These are phyloP conservation scores for Hylaeus anthracinus DNA, from an alignment of 1,140 invertebrate species.

Conservation along the genomic window DNA sequence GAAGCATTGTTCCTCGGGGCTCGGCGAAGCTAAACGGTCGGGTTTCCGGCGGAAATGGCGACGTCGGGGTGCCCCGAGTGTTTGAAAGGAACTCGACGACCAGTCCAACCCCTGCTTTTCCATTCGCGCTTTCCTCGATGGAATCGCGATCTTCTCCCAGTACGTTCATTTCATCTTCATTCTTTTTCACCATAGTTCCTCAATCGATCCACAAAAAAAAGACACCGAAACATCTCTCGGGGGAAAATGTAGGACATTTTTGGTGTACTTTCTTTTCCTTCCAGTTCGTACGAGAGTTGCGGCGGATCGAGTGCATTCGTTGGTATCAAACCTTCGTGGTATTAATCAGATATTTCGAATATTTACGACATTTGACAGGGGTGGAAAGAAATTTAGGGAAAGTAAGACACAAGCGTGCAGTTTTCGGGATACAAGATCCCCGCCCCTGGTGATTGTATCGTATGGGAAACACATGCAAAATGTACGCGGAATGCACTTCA, in stretches of 20 bases:
- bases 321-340: too few species aligned
- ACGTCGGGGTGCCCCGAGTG: slow-evolving; percentile 9
- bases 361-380: too few species aligned
- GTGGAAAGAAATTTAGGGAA: too few species aligned
- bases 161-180: neutral
- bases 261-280: neutral
- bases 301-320: too few species aligned
- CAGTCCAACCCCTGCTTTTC: neutral
- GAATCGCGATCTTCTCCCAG: neutral
- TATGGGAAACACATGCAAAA: too few species aligned
- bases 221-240: neutral
- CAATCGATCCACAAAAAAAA: neutral
- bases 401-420: too few species aligned
- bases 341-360: too few species aligned
- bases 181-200: slow-evolving; percentile 21
- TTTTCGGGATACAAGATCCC: too few species aligned
- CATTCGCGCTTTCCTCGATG: neutral
- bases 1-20: slow-evolving; percentile 65
- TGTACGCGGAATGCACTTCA: too few species aligned
- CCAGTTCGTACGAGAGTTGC: neutral
- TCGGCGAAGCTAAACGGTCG: slow-evolving; percentile 64
- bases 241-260: too few species aligned
- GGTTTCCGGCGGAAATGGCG: slow-evolving; percentile 68
- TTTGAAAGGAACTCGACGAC: neutral
- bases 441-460: too few species aligned